These are phyloP conservation scores for Metacarcinus magister DNA, from an alignment of 2,888 invertebrate genomes.

Conservation along the genomic window DNA sequence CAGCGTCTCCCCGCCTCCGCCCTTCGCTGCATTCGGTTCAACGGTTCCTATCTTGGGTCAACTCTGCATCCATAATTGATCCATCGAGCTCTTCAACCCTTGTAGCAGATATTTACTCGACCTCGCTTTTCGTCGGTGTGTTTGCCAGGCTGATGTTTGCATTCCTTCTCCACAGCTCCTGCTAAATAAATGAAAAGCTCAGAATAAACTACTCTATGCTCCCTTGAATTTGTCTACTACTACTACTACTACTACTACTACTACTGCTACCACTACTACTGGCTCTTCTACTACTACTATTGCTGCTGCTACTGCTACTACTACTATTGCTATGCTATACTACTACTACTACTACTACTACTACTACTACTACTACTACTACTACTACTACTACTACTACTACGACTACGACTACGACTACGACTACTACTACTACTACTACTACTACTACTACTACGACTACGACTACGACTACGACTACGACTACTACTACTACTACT, in stretches of 20 bases:
- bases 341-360: no score
- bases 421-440: not conserved
- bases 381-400: constrained; percentile 35
- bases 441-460: not conserved
- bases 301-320: not conserved
- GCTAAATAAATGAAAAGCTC: not conserved
- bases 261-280: not conserved
- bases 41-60: not conserved
- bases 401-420: not conserved
- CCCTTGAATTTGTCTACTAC: not conserved
- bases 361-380: not conserved
- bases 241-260: not conserved
- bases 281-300: not conserved
- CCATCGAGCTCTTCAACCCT: not conserved
- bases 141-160: not conserved
- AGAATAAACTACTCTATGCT: not conserved
- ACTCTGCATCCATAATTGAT: not conserved
- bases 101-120: not conserved
- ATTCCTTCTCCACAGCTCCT: not conserved
- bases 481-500: constrained; percentile 14
- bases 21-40: not conserved
- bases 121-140: constrained; percentile 1
- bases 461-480: not conserved
- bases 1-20: not conserved
- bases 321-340: not conserved